Conservation (phyloP, 2,888 invertebrate genomes). For the Spilarctia lutea region DNA sequence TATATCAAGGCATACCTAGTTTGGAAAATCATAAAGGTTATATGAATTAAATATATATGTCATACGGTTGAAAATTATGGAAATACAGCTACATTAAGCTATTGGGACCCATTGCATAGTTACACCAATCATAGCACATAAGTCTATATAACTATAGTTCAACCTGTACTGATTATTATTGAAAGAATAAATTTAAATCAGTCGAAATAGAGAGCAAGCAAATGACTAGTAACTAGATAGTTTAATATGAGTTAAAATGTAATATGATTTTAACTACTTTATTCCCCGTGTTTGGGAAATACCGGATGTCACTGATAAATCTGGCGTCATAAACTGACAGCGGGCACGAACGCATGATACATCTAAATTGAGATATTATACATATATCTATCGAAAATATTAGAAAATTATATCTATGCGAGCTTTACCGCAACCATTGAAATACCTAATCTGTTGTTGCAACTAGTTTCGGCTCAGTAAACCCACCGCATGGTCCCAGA, state of each 20-base stretch:
- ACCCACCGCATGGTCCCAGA: constrained; percentile 4
- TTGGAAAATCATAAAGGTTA: too few species aligned
- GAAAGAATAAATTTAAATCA: too few species aligned
- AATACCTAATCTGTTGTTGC: constrained; percentile 7
- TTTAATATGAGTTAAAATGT: background rate
- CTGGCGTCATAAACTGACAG: background rate
- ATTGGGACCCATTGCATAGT: too few species aligned
- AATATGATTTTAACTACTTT: background rate
- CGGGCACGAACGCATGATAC: background rate
- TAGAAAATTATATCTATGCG: constrained; percentile 5
- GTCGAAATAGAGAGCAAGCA: background rate
- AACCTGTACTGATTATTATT: too few species aligned
- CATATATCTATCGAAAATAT: constrained; percentile 4
- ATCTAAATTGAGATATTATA: background rate
- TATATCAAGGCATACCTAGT: too few species aligned
- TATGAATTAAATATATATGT: too few species aligned
- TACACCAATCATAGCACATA: too few species aligned
- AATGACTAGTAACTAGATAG: background rate
- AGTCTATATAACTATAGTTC: background rate
- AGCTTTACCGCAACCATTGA: constrained; percentile 3
- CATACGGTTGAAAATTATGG: too few species aligned
- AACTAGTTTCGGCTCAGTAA: constrained; percentile 8
- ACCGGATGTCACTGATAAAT: background rate
- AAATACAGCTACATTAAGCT: too few species aligned
- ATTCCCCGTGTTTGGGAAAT: background rate